Evolutionary conservation across 2,113 vertebrate genomes (phyloP).

Genomic region (Neogale vison): DNA sequence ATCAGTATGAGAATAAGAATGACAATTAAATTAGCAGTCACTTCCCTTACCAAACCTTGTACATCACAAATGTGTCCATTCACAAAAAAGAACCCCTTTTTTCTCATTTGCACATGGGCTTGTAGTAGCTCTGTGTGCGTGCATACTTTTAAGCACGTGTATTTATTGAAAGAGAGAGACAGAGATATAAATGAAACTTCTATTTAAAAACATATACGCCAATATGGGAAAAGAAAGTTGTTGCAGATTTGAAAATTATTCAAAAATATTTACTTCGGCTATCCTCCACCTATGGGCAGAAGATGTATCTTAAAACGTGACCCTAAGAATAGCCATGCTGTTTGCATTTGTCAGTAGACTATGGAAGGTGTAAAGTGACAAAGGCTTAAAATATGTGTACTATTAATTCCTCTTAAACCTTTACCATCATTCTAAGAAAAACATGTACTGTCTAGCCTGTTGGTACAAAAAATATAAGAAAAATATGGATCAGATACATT

Average conservation of each 20-base stretch:
- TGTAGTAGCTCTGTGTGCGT: neutral
- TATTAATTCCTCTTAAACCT: neutral
- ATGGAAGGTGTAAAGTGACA: neutral
- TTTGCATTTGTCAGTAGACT: neutral
- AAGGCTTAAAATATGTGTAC: neutral
- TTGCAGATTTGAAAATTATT: neutral
- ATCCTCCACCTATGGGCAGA: neutral
- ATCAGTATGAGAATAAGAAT: neutral
- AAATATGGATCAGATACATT: neutral
- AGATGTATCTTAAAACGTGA: neutral
- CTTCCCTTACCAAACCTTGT: neutral
- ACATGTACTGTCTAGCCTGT: neutral
- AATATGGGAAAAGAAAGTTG: neutral
- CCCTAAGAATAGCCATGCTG: neutral
- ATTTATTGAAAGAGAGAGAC: neutral
- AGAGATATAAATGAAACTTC: neutral
- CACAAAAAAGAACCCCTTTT: neutral
- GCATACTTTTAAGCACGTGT: neutral
- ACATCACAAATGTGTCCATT: neutral
- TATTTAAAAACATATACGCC: neutral
- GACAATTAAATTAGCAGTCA: neutral
- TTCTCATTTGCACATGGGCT: neutral
- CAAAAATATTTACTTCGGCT: conserved; percentile 1
- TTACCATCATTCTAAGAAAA: neutral
- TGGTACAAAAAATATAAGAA: neutral